Evolutionary conservation across 2,797 vertebrate species (phyloP).

Genomic region (Apogon hyalosoma): DNA sequence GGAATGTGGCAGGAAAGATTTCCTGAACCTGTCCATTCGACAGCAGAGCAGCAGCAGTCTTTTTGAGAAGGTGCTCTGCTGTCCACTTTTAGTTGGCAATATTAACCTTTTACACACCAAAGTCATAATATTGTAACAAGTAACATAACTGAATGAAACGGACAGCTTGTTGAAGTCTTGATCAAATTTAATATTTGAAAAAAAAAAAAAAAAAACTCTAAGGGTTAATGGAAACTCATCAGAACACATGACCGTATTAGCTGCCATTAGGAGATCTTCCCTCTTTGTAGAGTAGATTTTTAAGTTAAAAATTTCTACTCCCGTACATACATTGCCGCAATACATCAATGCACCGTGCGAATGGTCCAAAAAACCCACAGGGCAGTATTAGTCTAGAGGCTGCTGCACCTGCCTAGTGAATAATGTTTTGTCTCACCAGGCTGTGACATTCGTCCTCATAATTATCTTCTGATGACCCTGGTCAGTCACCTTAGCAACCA

Average conservation of each 20-base stretch:
- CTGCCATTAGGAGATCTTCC: background rate
- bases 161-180: no score
- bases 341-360: constrained; percentile 37
- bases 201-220: no score
- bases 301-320: background rate
- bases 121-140: no score
- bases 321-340: constrained; percentile 23
- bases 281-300: background rate
- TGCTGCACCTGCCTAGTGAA: constrained; percentile 72
- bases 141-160: no score
- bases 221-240: no score
- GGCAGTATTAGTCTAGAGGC: constrained; percentile 59
- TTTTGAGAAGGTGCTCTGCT: no score
- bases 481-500: constrained; percentile 75
- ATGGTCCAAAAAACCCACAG: constrained; percentile 55
- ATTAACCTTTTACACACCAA: no score
- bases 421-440: constrained; percentile 75
- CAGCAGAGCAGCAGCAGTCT: no score
- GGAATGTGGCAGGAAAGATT: no score
- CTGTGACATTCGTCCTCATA: constrained; percentile 73
- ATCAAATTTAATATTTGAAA: no score
- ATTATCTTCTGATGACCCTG: constrained; percentile 81
- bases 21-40: no score
- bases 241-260: background rate
- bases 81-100: no score